These are phyloP conservation scores for Oryzias woworae DNA, from an alignment of 2,113 vertebrate species.

Conservation along the genomic window DNA sequence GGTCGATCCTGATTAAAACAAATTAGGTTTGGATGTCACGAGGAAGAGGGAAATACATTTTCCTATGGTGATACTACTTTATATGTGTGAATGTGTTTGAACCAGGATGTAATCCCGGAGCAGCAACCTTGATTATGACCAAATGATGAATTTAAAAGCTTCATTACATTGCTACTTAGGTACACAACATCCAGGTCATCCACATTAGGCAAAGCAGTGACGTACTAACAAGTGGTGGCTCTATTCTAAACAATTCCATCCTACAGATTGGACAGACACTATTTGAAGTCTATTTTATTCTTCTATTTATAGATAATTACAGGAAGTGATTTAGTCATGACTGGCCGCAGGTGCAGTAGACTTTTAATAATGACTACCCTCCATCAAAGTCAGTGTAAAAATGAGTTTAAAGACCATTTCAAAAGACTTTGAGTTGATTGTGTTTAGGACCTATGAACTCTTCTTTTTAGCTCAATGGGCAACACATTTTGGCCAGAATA, in stretches of 20 bases:
- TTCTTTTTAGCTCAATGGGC: too few relatives aligned
- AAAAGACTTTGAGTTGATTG: too few relatives aligned
- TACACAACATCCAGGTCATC: slow-evolving; percentile 10
- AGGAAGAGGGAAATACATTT: too few relatives aligned
- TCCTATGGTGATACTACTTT: too few relatives aligned
- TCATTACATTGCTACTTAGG: slow-evolving; percentile 39
- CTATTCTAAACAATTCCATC: slow-evolving; percentile 16
- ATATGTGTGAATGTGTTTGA: slow-evolving; percentile 1
- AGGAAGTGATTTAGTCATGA: slow-evolving; percentile 41
- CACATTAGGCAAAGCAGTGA: neutral
- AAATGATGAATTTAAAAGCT: slow-evolving; percentile 31
- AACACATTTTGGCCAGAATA: too few relatives aligned
- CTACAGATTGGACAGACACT: slow-evolving; percentile 25
- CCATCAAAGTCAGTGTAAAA: too few relatives aligned
- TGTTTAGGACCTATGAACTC: too few relatives aligned
- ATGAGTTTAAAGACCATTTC: too few relatives aligned
- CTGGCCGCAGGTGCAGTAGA: slow-evolving; percentile 18
- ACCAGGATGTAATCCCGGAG: slow-evolving; percentile 11
- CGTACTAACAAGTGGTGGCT: slow-evolving; percentile 21
- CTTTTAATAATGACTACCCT: neutral
- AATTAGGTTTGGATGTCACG: too few relatives aligned
- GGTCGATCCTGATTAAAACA: too few relatives aligned
- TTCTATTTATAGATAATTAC: slow-evolving; percentile 35
- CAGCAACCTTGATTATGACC: slow-evolving; percentile 27
- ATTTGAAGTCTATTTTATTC: slow-evolving; percentile 49